Base-by-base conservation (phyloP, 1,140 invertebrate species). In the Lasaia peninsularis region DNA sequence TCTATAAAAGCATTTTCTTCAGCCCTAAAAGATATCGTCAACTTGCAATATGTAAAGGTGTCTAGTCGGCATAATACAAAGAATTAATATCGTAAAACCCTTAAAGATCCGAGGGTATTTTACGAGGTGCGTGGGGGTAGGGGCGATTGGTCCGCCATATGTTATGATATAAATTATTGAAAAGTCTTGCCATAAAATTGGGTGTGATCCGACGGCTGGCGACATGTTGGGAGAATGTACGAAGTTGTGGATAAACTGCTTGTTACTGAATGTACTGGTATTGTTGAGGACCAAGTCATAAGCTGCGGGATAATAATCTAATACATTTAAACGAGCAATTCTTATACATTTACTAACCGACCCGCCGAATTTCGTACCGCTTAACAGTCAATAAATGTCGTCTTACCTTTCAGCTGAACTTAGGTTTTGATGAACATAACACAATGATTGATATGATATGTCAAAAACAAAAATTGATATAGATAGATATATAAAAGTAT, bases 91-190 rank as follows among this genome's bases (percentile, higher is more conserved):
- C 49, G 21, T 51, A 51, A 14, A 24, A 51, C 7, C 49, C 9
- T 31, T 32, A 52, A 16, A 52, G 32, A 52, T 52, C 50, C 32
- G n/a, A 14, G 6, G 35, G 12, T 63, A 61, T 69, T 60, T 64
- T 63, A 62, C 18, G 54, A 50, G 37, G 56, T 56, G 18, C 12
- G 48, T 53, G 11, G 21, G 49, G 52, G 31, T 11, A 55, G 57
- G 60, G 48, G 32, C 10, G 44, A 44, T 51, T 52, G 56, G 44
- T 31, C 34, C 32, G 67, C 67, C 72, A 71, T 78, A 63, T 73
- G 73, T 78, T 78, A 78, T 76, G 70, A 71, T 71, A 79, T 81
- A 81, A 81, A 79, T 81, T 81, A 81, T 81, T 78, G 78, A 81
- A 81, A 81, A 81, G 75, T 81, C 71, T 73, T 63, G 75, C 72